Conservation (phyloP, 2,888 invertebrate genomes). For the Cordilura impudica region DNA sequence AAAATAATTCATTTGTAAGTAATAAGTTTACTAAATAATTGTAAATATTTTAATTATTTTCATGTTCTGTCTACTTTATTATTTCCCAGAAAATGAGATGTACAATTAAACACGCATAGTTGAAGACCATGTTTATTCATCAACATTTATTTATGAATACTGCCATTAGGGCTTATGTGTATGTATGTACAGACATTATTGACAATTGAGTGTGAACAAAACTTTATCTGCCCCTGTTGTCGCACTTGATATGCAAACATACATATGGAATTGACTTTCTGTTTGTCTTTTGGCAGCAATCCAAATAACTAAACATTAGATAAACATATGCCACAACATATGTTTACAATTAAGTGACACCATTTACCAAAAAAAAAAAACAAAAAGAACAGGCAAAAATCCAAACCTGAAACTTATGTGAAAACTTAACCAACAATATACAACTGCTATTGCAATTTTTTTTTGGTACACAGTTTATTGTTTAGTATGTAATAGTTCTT, state of each 20-base stretch:
- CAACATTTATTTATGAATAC: constrained; percentile 18
- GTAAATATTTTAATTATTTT: neutral
- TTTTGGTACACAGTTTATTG: neutral
- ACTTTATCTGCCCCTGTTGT: constrained; percentile 63
- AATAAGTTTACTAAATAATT: neutral
- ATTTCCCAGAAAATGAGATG: constrained; percentile 30
- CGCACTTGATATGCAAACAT: too few relatives aligned
- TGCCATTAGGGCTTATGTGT: constrained; percentile 6
- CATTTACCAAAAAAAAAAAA: constrained; percentile 36
- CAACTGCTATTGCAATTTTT: constrained; percentile 2
- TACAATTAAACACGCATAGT: constrained; percentile 69
- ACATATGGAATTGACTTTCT: constrained; percentile 13
- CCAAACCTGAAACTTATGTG: constrained; percentile 51
- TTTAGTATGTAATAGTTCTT: neutral
- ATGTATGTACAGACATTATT: constrained; percentile 37
- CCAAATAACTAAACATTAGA: constrained; percentile 26
- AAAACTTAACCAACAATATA: constrained; percentile 52
- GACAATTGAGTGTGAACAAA: constrained; percentile 75
- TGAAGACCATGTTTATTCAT: constrained; percentile 66
- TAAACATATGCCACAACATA: constrained; percentile 65
- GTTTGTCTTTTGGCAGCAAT: neutral
- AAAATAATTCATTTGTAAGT: too few relatives aligned
- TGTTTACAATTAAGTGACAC: constrained; percentile 68
- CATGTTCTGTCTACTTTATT: neutral
- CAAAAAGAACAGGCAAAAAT: constrained; percentile 12